Conservation (phyloP, 2,888 invertebrate genomes). For the Hylaea fasciaria region DNA sequence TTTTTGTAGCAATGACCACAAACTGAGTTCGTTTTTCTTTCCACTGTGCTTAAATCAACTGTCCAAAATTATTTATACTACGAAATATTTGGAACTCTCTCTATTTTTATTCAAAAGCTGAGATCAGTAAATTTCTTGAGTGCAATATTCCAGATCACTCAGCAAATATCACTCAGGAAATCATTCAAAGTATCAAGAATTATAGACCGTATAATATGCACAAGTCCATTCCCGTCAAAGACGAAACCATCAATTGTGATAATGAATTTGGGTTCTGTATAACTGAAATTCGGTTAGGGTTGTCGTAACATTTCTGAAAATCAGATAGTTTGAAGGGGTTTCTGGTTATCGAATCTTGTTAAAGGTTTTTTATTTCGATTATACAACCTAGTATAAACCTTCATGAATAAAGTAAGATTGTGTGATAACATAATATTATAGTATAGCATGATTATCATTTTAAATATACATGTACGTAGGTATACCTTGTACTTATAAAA, state of each 20-base stretch:
- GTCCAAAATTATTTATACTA: no score
- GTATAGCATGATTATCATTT: no score
- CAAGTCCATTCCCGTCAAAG: slow-evolving; percentile 48
- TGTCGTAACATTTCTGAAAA: slow-evolving; percentile 4
- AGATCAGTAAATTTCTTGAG: not conserved
- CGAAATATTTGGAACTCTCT: no score
- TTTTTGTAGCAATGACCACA: no score
- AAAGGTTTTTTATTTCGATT: no score
- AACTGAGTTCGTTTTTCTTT: no score
- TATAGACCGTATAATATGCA: slow-evolving; percentile 37
- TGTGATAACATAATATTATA: no score
- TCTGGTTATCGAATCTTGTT: not conserved
- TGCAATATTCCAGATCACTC: not conserved
- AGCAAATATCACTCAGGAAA: not conserved
- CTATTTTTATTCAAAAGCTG: not conserved
- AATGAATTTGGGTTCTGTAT: slow-evolving; percentile 64
- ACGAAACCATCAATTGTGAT: slow-evolving; percentile 65
- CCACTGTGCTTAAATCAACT: no score
- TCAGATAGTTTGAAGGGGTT: not conserved
- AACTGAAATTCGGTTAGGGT: slow-evolving; percentile 20
- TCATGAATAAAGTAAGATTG: no score
- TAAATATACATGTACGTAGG: no score
- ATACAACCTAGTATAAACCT: no score
- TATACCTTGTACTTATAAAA: no score
- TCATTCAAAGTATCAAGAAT: not conserved